Evolutionary conservation across 2,797 vertebrate species (phyloP), one percentile per base, ranked within the genome.

Genomic region (Hylomyscus alleni): DNA sequence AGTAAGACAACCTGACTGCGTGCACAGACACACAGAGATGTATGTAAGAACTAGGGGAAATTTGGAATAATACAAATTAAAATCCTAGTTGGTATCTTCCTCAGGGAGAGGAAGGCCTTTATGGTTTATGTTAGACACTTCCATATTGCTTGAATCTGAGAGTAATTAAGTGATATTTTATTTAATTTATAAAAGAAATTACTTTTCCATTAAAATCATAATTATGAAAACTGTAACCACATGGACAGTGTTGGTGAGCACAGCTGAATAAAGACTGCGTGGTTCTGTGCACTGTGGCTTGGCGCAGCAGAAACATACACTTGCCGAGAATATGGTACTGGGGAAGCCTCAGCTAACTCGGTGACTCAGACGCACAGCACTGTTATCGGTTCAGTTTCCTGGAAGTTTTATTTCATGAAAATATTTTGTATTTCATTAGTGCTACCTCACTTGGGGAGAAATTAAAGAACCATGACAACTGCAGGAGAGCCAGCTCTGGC

Each of bases 181-280:
- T 81, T 96, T 95, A 95, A 97, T 90, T 90, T 78, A 97, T 90
- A 75, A 95, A 97, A 92, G 47, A 95, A 95, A 95, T 92, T 92
- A 95, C 20, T 88, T 94, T 91, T 94, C 56, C 91, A 89, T 92
- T 96, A 92, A 88, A 93, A 91, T 86, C 95, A 1, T 73, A 90
- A 96, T 95, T 92, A 78, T 31, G 47, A 95, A 96, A 90, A 96
- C 44, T 94, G 31, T 91, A 95, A 94, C 31, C 94, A 96, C 85
- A 87, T 83, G 72, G 91, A 94, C 97, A 95, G 87, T 56, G 77
- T 89, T 90, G 88, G 73, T 88, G 72, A 58, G 6, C 37, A 78
- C 58, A 95, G 93, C 67, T 93, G 65, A 95, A 88, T 89, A 93
- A 94, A 95, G 78, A 77, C 58, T 37, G 82, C 2, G 3, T 20